These are phyloP conservation scores for Pseudochaenichthys georgianus DNA, from an alignment of 2,797 vertebrate genomes.

Conservation along the genomic window DNA sequence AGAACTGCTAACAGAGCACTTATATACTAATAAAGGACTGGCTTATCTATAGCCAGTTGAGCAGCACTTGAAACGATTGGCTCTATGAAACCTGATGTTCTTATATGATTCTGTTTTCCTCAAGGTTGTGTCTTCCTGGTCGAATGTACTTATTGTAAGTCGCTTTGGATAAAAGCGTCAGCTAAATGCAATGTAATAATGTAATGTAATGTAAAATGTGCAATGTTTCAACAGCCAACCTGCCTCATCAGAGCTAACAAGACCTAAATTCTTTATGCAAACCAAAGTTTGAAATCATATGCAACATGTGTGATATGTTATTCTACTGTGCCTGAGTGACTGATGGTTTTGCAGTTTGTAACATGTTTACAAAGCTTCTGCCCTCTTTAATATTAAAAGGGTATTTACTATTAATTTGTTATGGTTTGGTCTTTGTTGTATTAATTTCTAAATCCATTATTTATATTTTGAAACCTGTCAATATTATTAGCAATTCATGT, in stretches of 20 bases:
- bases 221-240: neutral
- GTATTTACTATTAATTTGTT: conserved; percentile 8
- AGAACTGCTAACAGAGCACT: no score
- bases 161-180: no score
- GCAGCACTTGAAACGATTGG: no score
- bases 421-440: neutral
- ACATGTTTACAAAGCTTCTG: neutral
- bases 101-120: no score
- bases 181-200: no score
- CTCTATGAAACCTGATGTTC: no score
- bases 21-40: no score
- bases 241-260: neutral
- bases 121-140: no score
- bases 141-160: no score
- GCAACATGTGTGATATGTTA: neutral
- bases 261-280: neutral
- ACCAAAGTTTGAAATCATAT: neutral
- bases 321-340: conserved; percentile 5
- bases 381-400: conserved; percentile 25
- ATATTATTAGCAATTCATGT: neutral
- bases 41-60: no score
- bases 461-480: neutral
- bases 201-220: no score
- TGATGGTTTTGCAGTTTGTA: conserved; percentile 28
- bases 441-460: neutral